Evolutionary conservation across 2,888 invertebrate genomes (phyloP), one percentile per base, ranked within the genome.

Genomic region (Acronicta psi): DNA sequence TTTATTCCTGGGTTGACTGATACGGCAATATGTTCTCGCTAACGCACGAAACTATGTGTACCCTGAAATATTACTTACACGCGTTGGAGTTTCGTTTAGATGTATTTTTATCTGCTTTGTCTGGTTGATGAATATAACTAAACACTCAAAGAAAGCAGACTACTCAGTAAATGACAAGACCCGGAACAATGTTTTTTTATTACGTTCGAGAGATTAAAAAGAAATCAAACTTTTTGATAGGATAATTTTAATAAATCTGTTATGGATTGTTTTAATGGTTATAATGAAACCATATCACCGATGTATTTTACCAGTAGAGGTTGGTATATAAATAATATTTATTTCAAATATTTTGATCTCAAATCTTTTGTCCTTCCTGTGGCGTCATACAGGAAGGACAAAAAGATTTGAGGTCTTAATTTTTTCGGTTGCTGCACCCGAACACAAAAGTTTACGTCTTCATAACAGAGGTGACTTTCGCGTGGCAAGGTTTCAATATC

Each of bases 401-500:
- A n/a, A n/a, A n/a, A n/a, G n/a, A n/a, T n/a, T n/a, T n/a, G 34
- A 34, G 10, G 13, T 42, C 11, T 25, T 42, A 23, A 6, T 16
- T 23, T 23, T 16, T 10, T 16, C 25, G 9, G 11, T 13, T 25
- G 7, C 10, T 38, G 6, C 25, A 25, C 11, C 18, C 5, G 9
- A 31, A 2, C 1, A 20, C 0, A 11, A 8, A 37, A 37, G 2
- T 25, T 36, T 16, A 38, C 53, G 45, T 55, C 13, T 18, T 47
- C 1, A 38, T 20, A 25, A 1, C 40, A 40, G n/a, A 41, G 11
- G 18, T 45, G 16, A 13, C n/a, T 34, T 52, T 18, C 16, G 11
- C 20, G 36, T 38, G 43, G 11, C 51, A 58, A 43, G 29, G n/a
- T 57, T 41, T 42, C 42, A 56, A 63, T 43, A 56, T 56, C 34